Conservation (phyloP, 2,888 invertebrate species). For the Limnephilus rhombicus region DNA sequence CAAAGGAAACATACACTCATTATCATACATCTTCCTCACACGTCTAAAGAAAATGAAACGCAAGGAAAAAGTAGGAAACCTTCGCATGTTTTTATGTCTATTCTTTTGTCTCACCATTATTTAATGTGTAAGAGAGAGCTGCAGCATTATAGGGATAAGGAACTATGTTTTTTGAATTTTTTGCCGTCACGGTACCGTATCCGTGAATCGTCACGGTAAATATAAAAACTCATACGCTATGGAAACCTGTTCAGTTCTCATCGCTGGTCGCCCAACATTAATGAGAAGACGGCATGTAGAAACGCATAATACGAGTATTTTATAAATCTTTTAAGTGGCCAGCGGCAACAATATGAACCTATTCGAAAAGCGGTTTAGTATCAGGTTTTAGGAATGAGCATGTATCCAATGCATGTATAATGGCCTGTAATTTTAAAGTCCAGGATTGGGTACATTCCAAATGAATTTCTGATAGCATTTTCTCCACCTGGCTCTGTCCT, state of each 20-base stretch:
- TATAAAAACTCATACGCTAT: not conserved
- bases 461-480: not conserved
- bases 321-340: not conserved
- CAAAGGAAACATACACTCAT: too few species aligned
- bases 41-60: too few species aligned
- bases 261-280: not conserved
- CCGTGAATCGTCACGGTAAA: too few species aligned
- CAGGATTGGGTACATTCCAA: not conserved
- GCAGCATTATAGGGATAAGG: too few species aligned
- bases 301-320: not conserved
- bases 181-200: too few species aligned
- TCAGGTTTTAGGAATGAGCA: not conserved
- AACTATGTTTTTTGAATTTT: too few species aligned
- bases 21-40: too few species aligned
- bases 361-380: not conserved
- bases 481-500: not conserved
- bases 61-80: too few species aligned
- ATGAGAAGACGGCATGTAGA: not conserved
- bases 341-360: not conserved
- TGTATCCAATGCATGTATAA: not conserved
- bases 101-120: too few species aligned
- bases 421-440: not conserved
- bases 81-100: too few species aligned
- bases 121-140: too few species aligned
- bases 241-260: not conserved